Evolutionary conservation across 1,140 invertebrate genomes (phyloP), one percentile per base, ranked within the genome.

Genomic region (Lepidurus couesii): DNA sequence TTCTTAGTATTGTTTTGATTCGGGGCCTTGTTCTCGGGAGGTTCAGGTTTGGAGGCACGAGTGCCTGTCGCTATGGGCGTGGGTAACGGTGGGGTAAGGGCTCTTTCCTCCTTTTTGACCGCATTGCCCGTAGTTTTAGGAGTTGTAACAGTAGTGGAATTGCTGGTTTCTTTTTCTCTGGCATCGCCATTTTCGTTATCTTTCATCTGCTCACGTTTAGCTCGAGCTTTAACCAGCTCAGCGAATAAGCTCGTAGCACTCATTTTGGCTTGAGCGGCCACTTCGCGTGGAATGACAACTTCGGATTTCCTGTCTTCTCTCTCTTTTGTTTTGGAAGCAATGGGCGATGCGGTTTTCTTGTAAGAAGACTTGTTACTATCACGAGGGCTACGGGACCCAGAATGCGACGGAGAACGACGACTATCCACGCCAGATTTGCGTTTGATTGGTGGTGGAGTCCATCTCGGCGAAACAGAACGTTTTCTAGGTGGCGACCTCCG

Each of bases 201-300:
- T 83, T 92, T 88, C 6, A 92, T 82, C 81, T 89, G 87, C 80
- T 92, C 91, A 4, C 92, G 86, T 86, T 93, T 93, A 79, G 93
- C 92, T 80, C 91, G 90, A 82, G 93, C 91, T 82, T 94, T 95
- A 0, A 95, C 92, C 21, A 96, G 86, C 84, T 95, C 93, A 1
- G 93, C 93, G 84, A 95, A 96, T 1, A 95, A 86, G 84, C 92
- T 94, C 2, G 93, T 94, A 81, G 94, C 92, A 77, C 89, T 91
- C 80, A 95, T 93, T 80, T 93, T 93, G 45, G 91, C 89, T 77
- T 80, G 77, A 5, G 79, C 75, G 42, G 76, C 47, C 24, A 81
- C 47, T 5, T 77, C 75, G 26, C 77, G 65, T 21, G 78, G 73
- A 21, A 74, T 78, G n/a, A 76, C 81, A 77, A 75, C 65, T n/a